Percentiles rank a stretch among this genome's conserved stretches.
These are phyloP conservation scores for Scolopax mira DNA, from an alignment of 2,113 vertebrate species.

Conservation along the genomic window DNA sequence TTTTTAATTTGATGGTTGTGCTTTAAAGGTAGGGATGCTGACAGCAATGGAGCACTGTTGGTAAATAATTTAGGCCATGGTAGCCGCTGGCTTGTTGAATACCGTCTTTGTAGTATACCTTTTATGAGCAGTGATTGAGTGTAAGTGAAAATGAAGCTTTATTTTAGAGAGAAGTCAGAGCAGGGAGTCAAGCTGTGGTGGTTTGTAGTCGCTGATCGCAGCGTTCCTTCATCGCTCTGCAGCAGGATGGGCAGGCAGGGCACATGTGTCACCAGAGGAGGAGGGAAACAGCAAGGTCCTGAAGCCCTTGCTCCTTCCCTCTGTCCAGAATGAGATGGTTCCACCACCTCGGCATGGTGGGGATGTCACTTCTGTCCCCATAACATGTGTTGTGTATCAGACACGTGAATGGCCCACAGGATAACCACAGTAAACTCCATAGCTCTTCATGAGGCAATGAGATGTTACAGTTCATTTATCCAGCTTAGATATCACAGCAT, in stretches of 20 bases:
- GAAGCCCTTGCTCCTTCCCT: background rate
- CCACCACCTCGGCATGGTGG: background rate
- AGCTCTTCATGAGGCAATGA: background rate
- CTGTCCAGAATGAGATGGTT: background rate
- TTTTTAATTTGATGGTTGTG: background rate
- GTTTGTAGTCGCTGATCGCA: background rate
- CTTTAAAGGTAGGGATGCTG: background rate
- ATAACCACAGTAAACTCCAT: background rate
- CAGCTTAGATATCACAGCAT: background rate
- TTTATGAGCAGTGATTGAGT: background rate
- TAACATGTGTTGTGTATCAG: background rate
- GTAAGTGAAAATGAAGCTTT: background rate
- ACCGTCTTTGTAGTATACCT: background rate
- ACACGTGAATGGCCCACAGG: accelerated
- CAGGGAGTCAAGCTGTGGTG: background rate
- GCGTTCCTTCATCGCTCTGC: background rate
- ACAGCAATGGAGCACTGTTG: background rate
- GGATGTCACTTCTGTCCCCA: background rate
- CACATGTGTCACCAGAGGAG: accelerated
- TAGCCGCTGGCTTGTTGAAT: background rate
- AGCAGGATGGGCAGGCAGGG: background rate
- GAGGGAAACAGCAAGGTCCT: background rate
- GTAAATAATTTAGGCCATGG: background rate
- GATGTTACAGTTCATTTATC: background rate
- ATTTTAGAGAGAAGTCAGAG: background rate